phyloP scores from a whole-genome alignment of 2,888 invertebrate genomes.

The Danaus chrysippus region DNA sequence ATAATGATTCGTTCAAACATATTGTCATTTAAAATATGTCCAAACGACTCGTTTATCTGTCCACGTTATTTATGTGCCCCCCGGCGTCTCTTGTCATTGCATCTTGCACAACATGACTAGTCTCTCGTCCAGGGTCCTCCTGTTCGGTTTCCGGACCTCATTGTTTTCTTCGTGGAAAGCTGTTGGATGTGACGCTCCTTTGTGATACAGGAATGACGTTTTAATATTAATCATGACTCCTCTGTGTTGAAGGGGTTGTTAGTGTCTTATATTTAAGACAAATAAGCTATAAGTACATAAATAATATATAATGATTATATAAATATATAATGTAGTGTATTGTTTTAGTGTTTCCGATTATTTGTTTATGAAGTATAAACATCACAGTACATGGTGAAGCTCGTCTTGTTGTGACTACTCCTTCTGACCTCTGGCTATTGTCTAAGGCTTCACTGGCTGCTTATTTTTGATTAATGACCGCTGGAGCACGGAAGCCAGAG shows the following conservation, averaged over 20 bases:
- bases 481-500: constrained; percentile 70
- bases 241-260: constrained; percentile 4
- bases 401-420: not conserved
- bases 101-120: constrained; percentile 25
- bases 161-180: constrained; percentile 50
- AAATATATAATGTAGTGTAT: not conserved
- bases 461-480: constrained; percentile 65
- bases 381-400: not conserved
- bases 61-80: constrained; percentile 47
- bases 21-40: too few species aligned
- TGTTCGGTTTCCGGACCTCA: constrained; percentile 54
- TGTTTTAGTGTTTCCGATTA: too few species aligned
- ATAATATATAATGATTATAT: not conserved
- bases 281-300: not conserved
- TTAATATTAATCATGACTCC: not conserved
- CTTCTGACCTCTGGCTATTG: constrained; percentile 4
- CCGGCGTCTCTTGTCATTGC: constrained; percentile 33
- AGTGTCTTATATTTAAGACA: not conserved
- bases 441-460: constrained; percentile 38
- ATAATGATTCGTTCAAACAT: too few species aligned
- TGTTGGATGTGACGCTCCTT: constrained; percentile 29
- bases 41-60: constrained; percentile 21
- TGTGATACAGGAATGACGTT: not conserved
- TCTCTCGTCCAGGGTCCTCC: constrained; percentile 37
- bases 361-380: not conserved